Evolutionary conservation across 1,140 invertebrate genomes (phyloP).

Genomic region (Diuraphis noxia): DNA sequence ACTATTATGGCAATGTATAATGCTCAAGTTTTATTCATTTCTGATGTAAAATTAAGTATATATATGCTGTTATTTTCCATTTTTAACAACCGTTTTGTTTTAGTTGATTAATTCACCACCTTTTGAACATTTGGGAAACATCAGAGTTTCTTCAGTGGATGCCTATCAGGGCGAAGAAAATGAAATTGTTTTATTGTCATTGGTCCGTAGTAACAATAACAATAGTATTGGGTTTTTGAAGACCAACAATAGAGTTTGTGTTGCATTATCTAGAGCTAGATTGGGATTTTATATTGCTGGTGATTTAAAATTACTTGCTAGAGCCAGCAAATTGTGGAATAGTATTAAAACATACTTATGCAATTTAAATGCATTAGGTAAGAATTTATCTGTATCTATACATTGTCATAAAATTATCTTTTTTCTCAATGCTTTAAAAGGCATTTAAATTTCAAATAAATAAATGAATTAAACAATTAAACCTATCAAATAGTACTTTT

Average conservation of each 20-base stretch:
- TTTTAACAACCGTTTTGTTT: neutral
- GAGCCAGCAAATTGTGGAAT: conserved; percentile 52
- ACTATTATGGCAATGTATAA: conserved; percentile 72
- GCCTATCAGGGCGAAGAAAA: conserved; percentile 87
- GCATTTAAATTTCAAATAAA: neutral
- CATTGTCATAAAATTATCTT: neutral
- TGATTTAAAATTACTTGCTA: conserved; percentile 58
- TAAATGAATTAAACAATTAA: neutral
- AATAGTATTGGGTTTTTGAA: conserved; percentile 74
- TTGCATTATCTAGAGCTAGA: conserved; percentile 79
- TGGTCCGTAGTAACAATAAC: conserved; percentile 75
- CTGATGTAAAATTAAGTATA: conserved; percentile 48
- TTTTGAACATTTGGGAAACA: conserved; percentile 4
- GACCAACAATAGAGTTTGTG: conserved; percentile 73
- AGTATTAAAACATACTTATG: conserved; percentile 46
- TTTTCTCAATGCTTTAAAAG: neutral
- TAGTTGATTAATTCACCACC: conserved; percentile 20
- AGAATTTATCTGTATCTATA: neutral
- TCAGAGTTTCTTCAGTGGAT: conserved; percentile 71
- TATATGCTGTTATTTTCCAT: neutral
- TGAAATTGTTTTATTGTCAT: conserved; percentile 79
- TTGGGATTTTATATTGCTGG: conserved; percentile 71
- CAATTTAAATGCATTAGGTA: conserved; percentile 49
- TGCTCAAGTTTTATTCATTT: conserved; percentile 61
- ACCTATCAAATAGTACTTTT: neutral